Evolutionary conservation across 2,888 invertebrate genomes (phyloP).

Genomic region (Thecophora atra): DNA sequence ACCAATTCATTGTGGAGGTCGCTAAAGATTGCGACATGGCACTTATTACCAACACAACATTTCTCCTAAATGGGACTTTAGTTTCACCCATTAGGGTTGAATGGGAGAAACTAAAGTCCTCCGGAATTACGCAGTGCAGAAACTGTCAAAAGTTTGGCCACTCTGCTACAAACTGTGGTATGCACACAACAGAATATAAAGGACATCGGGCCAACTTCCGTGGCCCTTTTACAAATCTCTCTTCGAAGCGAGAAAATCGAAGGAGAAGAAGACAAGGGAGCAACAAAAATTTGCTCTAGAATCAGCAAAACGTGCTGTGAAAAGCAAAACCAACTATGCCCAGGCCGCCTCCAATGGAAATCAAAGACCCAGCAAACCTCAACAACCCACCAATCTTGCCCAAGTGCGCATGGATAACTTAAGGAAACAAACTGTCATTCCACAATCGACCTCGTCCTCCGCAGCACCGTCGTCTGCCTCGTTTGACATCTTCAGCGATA

Average conservation of each 20-base stretch:
- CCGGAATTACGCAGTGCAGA: neutral
- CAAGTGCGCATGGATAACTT: neutral
- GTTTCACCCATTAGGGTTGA: too few species aligned
- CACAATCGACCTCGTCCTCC: neutral
- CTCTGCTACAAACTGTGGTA: too few species aligned
- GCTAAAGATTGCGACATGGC: neutral
- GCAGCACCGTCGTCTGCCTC: neutral
- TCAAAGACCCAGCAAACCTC: neutral
- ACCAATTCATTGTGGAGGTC: constrained; percentile 6
- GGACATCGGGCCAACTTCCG: neutral
- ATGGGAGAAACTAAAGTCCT: constrained; percentile 2
- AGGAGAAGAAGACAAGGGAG: neutral
- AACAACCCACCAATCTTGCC: neutral
- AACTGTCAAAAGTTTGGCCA: too few species aligned
- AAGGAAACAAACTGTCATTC: neutral
- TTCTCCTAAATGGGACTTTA: too few species aligned
- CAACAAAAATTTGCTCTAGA: too few species aligned
- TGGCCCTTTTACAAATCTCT: neutral
- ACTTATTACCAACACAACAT: neutral
- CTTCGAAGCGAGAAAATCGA: neutral
- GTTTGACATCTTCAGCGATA: neutral
- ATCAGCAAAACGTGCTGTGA: neutral
- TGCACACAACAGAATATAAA: too few species aligned
- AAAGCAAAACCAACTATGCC: neutral
- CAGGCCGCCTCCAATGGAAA: constrained; percentile 1